These are phyloP conservation scores for Sisyra terminalis DNA, from an alignment of 2,888 invertebrate genomes.

Conservation along the genomic window DNA sequence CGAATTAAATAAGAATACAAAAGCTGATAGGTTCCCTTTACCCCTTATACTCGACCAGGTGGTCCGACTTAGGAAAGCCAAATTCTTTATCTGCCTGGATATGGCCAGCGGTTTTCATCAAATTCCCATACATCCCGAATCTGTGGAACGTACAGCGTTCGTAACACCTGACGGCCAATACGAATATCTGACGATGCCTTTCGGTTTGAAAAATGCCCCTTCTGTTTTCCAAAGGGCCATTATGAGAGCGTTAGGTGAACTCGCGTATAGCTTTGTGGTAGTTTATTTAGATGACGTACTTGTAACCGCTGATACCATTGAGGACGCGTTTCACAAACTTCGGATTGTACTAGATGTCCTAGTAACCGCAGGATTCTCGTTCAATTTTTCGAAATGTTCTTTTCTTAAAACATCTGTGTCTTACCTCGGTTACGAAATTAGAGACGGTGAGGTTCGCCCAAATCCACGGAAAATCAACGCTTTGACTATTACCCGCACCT, in stretches of 20 bases:
- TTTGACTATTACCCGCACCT: not conserved
- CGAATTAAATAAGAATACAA: constrained; percentile 14
- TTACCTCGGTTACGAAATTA: constrained; percentile 16
- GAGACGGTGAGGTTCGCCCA: constrained; percentile 16
- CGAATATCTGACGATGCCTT: constrained; percentile 14
- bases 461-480: constrained; percentile 15
- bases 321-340: constrained; percentile 11
- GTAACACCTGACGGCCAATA: constrained; percentile 8
- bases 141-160: constrained; percentile 5
- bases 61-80: constrained; percentile 13
- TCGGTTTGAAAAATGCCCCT: constrained; percentile 14
- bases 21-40: constrained; percentile 15
- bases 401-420: constrained; percentile 17
- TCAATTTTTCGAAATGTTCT: constrained; percentile 15
- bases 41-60: constrained; percentile 15
- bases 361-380: constrained; percentile 11
- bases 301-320: constrained; percentile 9
- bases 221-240: constrained; percentile 14
- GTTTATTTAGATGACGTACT: constrained; percentile 13
- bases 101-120: constrained; percentile 10
- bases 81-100: constrained; percentile 12
- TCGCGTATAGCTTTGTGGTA: constrained; percentile 9
- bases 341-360: constrained; percentile 10
- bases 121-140: not conserved
- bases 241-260: constrained; percentile 12